These are phyloP conservation scores for Synanthedon myopaeformis DNA, from an alignment of 2,888 invertebrate genomes.

Conservation along the genomic window DNA sequence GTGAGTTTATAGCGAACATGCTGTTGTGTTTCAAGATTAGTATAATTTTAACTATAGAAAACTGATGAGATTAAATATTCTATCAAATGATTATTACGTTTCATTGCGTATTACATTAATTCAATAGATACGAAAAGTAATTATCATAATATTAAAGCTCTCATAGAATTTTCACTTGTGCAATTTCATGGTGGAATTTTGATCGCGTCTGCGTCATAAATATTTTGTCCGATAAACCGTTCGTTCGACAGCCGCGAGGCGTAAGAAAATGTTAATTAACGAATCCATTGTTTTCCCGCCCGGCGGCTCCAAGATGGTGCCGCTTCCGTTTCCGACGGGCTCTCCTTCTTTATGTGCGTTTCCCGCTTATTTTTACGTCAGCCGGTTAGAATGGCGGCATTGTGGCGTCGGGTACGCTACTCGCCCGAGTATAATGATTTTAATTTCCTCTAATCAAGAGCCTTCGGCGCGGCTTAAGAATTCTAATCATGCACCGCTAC, in stretches of 20 bases:
- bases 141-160: conserved; percentile 31
- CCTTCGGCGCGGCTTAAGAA: conserved; percentile 68
- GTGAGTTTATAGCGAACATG: too few relatives aligned
- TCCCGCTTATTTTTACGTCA: conserved; percentile 65
- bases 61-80: too few relatives aligned
- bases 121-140: conserved; percentile 1
- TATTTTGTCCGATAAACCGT: conserved; percentile 71
- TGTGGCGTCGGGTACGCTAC: conserved; percentile 42
- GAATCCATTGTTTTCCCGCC: conserved; percentile 79
- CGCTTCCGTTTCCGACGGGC: conserved; percentile 68
- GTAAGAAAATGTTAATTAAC: conserved; percentile 85
- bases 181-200: conserved; percentile 58
- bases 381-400: conserved; percentile 47
- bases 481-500: conserved; percentile 61
- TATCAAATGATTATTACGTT: too few relatives aligned
- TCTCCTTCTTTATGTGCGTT: conserved; percentile 64
- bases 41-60: too few relatives aligned
- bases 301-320: conserved; percentile 72
- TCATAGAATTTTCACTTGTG: conserved; percentile 34
- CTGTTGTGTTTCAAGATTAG: too few relatives aligned
- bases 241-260: conserved; percentile 71
- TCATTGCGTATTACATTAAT: too few relatives aligned
- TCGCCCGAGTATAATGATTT: conserved; percentile 66
- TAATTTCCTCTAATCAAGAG: conserved; percentile 71
- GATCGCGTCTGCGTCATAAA: conserved; percentile 63